A percentile compares a stretch with the other conserved stretches of the same genome.
phyloP scores from a whole-genome alignment of 2,113 vertebrate species.

The Tor tambroides region DNA sequence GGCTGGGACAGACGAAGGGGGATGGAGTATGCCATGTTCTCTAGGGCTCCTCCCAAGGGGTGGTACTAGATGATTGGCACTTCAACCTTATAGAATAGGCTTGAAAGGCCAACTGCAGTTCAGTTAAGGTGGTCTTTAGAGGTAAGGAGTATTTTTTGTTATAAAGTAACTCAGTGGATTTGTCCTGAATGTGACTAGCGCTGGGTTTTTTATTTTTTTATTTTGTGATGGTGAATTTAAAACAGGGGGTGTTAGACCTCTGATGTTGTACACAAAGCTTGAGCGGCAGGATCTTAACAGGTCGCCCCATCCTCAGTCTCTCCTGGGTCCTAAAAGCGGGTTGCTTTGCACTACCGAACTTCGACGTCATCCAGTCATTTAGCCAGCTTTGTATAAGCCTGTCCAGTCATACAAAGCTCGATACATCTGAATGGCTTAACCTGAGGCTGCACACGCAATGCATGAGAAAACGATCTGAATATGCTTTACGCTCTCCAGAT shows the following conservation, averaged over 20 bases:
- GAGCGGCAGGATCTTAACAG: conserved; percentile 1
- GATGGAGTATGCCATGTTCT: conserved; percentile 21
- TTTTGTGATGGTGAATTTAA: not conserved
- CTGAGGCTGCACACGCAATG: conserved; percentile 31
- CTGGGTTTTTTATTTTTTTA: not conserved
- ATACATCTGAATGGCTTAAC: conserved; percentile 49
- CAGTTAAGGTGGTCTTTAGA: not conserved
- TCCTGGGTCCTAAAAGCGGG: conserved; percentile 4
- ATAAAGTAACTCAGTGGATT: not conserved
- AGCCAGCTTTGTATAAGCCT: conserved; percentile 35
- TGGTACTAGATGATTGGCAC: conserved; percentile 31
- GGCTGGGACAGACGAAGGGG: conserved; percentile 36
- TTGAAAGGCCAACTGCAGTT: conserved; percentile 12
- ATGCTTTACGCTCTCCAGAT: conserved; percentile 12
- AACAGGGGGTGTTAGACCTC: not conserved
- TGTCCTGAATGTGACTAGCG: not conserved
- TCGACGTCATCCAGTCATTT: conserved; percentile 37
- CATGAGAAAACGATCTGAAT: conserved; percentile 29
- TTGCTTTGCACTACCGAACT: conserved; percentile 22
- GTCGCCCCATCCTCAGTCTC: conserved; percentile 36
- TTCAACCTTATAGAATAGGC: conserved; percentile 1
- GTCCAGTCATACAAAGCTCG: conserved; percentile 39
- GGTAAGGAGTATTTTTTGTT: conserved; percentile 20
- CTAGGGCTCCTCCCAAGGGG: conserved; percentile 23
- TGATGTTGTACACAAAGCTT: conserved; percentile 24